These are phyloP conservation scores for Drosophila bocki DNA, from an alignment of 1,140 invertebrate genomes.

Conservation along the genomic window DNA sequence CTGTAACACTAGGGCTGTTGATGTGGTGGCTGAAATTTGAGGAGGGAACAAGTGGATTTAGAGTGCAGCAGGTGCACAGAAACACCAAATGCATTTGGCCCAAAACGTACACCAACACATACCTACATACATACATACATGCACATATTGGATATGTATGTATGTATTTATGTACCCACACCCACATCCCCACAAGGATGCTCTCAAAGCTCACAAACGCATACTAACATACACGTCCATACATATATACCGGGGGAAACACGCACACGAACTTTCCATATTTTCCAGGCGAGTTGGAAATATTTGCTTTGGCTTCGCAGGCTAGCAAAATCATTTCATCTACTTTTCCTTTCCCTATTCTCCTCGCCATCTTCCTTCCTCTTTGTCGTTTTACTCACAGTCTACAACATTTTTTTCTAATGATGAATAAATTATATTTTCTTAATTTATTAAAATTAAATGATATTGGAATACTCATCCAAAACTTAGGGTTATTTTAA, in stretches of 20 bases:
- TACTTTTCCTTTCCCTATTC: neutral
- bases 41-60: constrained; percentile 23
- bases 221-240: constrained; percentile 13
- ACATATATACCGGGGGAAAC: constrained; percentile 17
- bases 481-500: neutral
- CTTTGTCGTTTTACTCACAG: no score
- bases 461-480: no score
- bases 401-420: neutral
- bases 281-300: constrained; percentile 73
- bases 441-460: neutral
- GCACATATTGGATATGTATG: constrained; percentile 1
- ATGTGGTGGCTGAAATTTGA: constrained; percentile 6
- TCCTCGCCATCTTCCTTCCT: neutral
- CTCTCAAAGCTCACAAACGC: constrained; percentile 24
- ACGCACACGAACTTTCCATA: constrained; percentile 60
- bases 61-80: constrained; percentile 48
- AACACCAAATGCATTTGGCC: constrained; percentile 39
- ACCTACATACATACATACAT: neutral
- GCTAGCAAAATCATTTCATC: constrained; percentile 7
- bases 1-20: constrained; percentile 13
- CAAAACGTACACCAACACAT: constrained; percentile 24
- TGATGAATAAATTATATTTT: neutral
- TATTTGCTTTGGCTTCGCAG: constrained; percentile 55
- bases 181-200: constrained; percentile 18
- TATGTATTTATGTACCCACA: constrained; percentile 3